phyloP scores from a whole-genome alignment of 2,888 invertebrate species.

The Eupithecia subfuscata region DNA sequence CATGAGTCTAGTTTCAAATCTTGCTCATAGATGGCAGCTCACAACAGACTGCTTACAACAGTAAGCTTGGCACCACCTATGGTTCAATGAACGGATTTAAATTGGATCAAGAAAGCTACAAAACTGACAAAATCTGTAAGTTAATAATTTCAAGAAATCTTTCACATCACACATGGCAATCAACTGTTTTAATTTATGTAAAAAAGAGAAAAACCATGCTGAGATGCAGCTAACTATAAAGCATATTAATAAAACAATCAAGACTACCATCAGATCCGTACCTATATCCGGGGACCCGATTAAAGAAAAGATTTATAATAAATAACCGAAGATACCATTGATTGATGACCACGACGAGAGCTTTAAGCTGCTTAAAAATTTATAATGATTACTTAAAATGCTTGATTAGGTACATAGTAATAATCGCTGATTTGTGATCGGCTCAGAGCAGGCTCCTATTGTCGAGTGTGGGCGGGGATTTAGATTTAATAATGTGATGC shows the following conservation, averaged over 20 bases:
- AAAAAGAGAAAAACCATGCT: neutral
- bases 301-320: constrained; percentile 24
- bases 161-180: neutral
- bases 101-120: constrained; percentile 2
- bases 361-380: constrained; percentile 41
- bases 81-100: constrained; percentile 5
- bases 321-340: constrained; percentile 39
- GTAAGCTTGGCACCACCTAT: neutral
- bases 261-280: constrained; percentile 3
- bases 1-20: neutral
- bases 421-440: constrained; percentile 49
- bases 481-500: constrained; percentile 27
- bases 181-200: neutral
- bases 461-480: constrained; percentile 41
- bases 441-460: constrained; percentile 38
- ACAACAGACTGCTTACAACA: neutral
- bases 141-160: neutral
- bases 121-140: neutral
- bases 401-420: constrained; percentile 44
- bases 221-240: neutral
- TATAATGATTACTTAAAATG: constrained; percentile 41
- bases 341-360: constrained; percentile 42
- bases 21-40: neutral
- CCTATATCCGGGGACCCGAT: constrained; percentile 10
- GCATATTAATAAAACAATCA: constrained; percentile 8